Percentiles rank a stretch among this genome's conserved stretches.
Conservation (phyloP, 2,888 invertebrate genomes). For the Eristalinus sepulchralis region DNA sequence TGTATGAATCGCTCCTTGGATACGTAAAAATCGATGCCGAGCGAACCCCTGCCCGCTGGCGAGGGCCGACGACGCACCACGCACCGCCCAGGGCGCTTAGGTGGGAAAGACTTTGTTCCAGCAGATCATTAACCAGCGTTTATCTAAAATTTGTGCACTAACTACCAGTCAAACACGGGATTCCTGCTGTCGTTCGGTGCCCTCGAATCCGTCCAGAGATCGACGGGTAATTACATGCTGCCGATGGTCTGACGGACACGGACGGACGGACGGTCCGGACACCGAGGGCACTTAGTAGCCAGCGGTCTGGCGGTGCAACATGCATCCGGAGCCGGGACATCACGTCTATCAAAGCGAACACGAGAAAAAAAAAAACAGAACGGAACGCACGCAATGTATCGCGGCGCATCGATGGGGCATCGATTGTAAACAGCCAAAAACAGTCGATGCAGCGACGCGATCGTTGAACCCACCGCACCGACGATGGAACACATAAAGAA, state of each 20-base stretch:
- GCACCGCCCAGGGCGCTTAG: constrained; percentile 17
- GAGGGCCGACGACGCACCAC: too few species aligned
- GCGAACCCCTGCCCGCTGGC: neutral
- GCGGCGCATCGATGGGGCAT: constrained; percentile 26
- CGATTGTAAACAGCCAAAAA: constrained; percentile 62
- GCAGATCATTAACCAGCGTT: constrained; percentile 31
- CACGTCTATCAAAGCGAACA: constrained; percentile 40
- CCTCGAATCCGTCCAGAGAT: constrained; percentile 8
- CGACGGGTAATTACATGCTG: constrained; percentile 51
- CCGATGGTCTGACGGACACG: neutral
- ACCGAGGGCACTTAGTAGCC: neutral
- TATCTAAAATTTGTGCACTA: constrained; percentile 30
- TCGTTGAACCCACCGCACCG: constrained; percentile 53
- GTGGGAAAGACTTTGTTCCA: neutral
- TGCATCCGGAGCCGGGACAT: constrained; percentile 1
- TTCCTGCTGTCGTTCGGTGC: neutral
- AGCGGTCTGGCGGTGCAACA: neutral
- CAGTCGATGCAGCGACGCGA: constrained; percentile 41
- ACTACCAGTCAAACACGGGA: constrained; percentile 10
- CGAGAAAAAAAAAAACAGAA: neutral
- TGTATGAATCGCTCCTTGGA: constrained; percentile 61
- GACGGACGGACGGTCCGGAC: neutral
- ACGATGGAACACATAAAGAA: neutral
- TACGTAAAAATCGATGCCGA: constrained; percentile 60
- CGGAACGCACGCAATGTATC: constrained; percentile 52